Conservation (phyloP, 2,797 vertebrate species). For the Neopelma chrysocephalum region DNA sequence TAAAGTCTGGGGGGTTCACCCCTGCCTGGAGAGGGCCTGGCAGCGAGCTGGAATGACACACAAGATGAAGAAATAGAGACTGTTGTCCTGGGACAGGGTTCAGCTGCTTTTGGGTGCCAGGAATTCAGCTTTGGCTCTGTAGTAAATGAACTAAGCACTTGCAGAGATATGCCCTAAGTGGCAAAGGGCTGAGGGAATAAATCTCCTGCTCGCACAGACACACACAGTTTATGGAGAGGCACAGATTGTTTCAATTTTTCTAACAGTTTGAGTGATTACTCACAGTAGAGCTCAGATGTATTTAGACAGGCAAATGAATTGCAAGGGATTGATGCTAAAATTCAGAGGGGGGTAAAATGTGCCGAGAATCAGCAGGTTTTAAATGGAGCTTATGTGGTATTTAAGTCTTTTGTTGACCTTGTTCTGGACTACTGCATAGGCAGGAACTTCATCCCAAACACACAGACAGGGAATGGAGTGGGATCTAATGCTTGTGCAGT, state of each 20-base stretch:
- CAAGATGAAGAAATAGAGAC: background rate
- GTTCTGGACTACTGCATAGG: constrained; percentile 17
- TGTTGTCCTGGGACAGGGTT: background rate
- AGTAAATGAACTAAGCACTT: background rate
- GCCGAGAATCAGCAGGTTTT: background rate
- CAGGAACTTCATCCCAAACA: background rate
- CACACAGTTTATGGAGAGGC: background rate
- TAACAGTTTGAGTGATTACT: background rate
- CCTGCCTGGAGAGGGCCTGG: background rate
- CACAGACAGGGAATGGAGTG: background rate
- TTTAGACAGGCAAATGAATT: background rate
- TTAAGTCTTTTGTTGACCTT: constrained; percentile 37
- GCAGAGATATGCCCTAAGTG: background rate
- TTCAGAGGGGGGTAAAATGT: constrained; percentile 21
- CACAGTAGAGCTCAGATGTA: background rate
- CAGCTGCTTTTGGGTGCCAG: background rate
- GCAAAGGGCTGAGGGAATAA: background rate
- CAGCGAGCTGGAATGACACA: background rate
- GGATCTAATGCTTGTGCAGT: fast-evolving
- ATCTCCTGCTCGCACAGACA: background rate
- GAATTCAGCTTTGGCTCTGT: background rate
- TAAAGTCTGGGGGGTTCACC: background rate
- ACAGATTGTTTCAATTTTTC: background rate
- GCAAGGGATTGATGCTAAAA: background rate
- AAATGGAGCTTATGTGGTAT: constrained; percentile 33